Conservation (phyloP, 35 echinoderm and acorn worm genomes). For the Eucidaris tribuloides region DNA sequence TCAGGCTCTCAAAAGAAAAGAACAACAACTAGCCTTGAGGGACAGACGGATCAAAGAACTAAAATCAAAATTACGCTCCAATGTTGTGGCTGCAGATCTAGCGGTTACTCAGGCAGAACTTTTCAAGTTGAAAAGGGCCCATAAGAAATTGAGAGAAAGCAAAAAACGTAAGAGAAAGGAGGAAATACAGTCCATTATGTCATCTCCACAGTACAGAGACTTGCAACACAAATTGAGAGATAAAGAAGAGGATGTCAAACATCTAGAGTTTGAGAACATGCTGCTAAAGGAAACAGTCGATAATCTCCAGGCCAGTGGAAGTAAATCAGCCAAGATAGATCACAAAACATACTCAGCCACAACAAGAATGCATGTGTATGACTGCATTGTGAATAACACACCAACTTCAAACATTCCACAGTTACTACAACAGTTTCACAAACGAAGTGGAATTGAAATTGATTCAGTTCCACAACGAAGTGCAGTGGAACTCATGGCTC, state of each 20-base stretch:
- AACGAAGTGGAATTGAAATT: conserved; percentile 12
- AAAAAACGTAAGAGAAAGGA: not conserved
- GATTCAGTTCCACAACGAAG: conserved; percentile 51
- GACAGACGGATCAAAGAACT: conserved; percentile 39
- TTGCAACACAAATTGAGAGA: conserved; percentile 23
- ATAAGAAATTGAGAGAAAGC: not conserved
- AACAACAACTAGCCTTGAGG: conserved; percentile 13
- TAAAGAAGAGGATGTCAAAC: conserved; percentile 25
- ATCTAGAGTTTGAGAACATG: conserved; percentile 45
- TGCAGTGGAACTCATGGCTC: conserved; percentile 50
- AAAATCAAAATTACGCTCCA: conserved; percentile 29
- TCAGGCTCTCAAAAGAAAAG: conserved; percentile 51
- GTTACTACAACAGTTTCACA: conserved; percentile 9
- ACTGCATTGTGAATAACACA: conserved; percentile 47
- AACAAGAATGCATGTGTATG: conserved; percentile 50
- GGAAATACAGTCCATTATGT: not conserved
- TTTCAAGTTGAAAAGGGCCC: conserved; percentile 25
- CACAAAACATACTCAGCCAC: conserved; percentile 31
- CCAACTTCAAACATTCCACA: conserved; percentile 51
- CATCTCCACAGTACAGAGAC: conserved; percentile 3
- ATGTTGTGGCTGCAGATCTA: conserved; percentile 26
- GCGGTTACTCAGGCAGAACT: conserved; percentile 20
- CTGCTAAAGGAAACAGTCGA: conserved; percentile 36
- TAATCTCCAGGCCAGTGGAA: conserved; percentile 30
- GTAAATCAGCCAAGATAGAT: not conserved